Evolutionary conservation across 2,113 vertebrate genomes (phyloP).

Genomic region (Rousettus leschenaultii): DNA sequence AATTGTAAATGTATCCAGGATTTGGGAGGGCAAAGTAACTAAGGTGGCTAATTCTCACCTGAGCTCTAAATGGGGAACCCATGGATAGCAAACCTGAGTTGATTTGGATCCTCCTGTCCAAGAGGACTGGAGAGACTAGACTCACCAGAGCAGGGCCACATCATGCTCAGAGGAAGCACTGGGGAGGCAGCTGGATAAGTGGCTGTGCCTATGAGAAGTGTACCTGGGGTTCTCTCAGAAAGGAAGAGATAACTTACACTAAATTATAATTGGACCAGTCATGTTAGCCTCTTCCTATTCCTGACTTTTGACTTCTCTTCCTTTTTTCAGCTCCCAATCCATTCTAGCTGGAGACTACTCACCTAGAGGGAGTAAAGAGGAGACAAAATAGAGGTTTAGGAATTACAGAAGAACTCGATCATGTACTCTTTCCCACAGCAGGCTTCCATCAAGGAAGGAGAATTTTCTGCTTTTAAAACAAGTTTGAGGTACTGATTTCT

Average conservation of each 20-base stretch:
- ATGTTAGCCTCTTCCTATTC: background rate
- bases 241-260: conserved; percentile 13
- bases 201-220: background rate
- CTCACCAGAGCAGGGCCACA: background rate
- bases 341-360: background rate
- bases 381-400: background rate
- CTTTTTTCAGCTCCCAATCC: background rate
- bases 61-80: background rate
- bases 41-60: background rate
- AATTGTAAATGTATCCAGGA: background rate
- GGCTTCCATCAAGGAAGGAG: conserved; percentile 11
- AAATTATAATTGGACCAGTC: background rate
- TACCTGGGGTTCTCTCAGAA: background rate
- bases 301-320: conserved; percentile 10
- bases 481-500: background rate
- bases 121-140: background rate
- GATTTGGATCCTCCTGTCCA: background rate
- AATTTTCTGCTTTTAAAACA: background rate
- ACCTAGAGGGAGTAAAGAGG: conserved; percentile 6
- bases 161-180: background rate
- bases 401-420: conserved; percentile 14
- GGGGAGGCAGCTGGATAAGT: background rate
- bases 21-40: background rate
- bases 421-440: background rate
- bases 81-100: background rate